These are phyloP conservation scores for Liparis tanakae DNA, from an alignment of 2,797 vertebrate species.

Conservation along the genomic window DNA sequence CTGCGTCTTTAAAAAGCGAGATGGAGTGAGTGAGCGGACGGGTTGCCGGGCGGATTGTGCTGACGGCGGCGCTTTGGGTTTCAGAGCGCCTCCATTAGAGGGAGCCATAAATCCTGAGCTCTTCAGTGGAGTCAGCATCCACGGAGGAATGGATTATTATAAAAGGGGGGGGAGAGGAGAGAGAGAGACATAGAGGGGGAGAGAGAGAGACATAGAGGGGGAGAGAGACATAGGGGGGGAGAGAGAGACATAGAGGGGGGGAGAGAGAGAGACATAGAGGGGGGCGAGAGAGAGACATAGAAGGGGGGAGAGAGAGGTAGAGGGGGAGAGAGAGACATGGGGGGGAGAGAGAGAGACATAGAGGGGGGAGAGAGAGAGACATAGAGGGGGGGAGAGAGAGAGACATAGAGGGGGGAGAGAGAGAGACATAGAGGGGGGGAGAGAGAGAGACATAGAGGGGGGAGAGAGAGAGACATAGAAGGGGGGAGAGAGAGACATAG, in stretches of 20 bases:
- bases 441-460: no score
- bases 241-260: no score
- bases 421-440: slow-evolving; percentile 36
- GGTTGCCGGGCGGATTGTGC: slow-evolving; percentile 83
- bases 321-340: slow-evolving; percentile 35
- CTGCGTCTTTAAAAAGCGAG: slow-evolving; percentile 79
- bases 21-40: slow-evolving; percentile 72
- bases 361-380: slow-evolving; percentile 31
- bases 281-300: no score
- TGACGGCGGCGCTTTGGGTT: slow-evolving; percentile 85
- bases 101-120: slow-evolving; percentile 90
- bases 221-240: no score
- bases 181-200: slow-evolving; percentile 20
- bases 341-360: slow-evolving; percentile 20
- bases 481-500: slow-evolving; percentile 19
- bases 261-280: slow-evolving; percentile 35
- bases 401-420: no score
- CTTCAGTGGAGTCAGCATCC: slow-evolving; percentile 91
- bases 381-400: slow-evolving; percentile 24
- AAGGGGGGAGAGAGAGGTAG: slow-evolving; percentile 21
- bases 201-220: slow-evolving; percentile 34
- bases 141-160: slow-evolving; percentile 91
- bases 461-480: slow-evolving; percentile 34
- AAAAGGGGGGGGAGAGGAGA: no score
- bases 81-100: slow-evolving; percentile 87